A percentile compares a stretch with the other conserved stretches of the same genome.
These are phyloP conservation scores for Muntiacus reevesi DNA, from an alignment of 2,113 vertebrate genomes.

Conservation along the genomic window DNA sequence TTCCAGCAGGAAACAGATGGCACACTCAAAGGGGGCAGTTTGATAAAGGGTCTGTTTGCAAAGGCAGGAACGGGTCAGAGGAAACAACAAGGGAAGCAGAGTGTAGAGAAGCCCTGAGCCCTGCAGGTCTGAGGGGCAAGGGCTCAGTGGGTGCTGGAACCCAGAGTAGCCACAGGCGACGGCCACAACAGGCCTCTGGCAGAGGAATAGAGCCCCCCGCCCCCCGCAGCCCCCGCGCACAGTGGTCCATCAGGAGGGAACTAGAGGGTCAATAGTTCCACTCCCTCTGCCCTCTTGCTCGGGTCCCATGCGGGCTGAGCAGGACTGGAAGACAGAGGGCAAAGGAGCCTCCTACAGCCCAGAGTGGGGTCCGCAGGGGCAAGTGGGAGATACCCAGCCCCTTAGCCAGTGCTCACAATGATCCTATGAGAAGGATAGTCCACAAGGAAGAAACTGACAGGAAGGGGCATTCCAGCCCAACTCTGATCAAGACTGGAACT, in stretches of 20 bases:
- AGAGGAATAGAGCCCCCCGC: neutral
- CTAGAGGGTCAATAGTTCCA: neutral
- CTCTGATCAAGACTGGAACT: neutral
- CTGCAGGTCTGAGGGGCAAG: neutral
- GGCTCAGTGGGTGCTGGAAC: neutral
- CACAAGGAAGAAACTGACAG: neutral
- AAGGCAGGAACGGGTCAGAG: neutral
- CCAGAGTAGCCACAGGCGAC: neutral
- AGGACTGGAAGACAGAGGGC: neutral
- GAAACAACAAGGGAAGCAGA: neutral
- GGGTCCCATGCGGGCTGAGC: neutral
- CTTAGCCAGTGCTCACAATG: neutral
- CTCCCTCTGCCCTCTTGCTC: neutral
- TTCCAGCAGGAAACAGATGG: neutral
- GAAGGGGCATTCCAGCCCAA: neutral
- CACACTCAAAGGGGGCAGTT: rapidly evolving
- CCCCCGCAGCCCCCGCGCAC: neutral
- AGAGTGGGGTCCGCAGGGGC: neutral
- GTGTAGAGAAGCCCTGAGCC: neutral
- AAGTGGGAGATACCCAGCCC: neutral
- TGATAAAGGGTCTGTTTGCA: neutral
- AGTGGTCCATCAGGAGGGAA: neutral
- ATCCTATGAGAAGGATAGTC: neutral
- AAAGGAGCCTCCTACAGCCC: neutral
- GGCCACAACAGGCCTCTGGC: neutral